These are phyloP conservation scores for Caranx ignobilis DNA, from an alignment of 2,113 vertebrate genomes.

Conservation along the genomic window DNA sequence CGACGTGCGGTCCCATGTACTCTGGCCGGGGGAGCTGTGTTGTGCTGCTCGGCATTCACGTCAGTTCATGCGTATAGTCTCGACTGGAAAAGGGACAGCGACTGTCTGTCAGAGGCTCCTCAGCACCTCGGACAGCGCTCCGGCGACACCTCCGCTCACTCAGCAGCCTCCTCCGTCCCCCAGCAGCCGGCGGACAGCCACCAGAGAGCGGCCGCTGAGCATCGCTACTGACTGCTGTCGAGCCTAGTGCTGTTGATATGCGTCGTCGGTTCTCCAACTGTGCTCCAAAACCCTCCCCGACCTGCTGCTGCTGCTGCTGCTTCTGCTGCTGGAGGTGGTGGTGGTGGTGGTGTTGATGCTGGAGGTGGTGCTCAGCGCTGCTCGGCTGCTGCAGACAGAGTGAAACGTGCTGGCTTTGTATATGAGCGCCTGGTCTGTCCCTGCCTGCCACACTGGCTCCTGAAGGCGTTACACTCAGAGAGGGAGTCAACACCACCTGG, in stretches of 20 bases:
- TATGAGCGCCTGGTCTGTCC: conserved; percentile 45
- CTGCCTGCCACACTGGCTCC: conserved; percentile 39
- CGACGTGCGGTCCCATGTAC: conserved; percentile 78
- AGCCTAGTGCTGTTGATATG: conserved; percentile 14
- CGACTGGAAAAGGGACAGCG: conserved; percentile 27
- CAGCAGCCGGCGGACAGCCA: not conserved
- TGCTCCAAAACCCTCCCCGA: conserved; percentile 42
- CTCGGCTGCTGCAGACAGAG: conserved; percentile 69
- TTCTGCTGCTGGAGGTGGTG: not conserved
- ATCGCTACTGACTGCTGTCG: not conserved
- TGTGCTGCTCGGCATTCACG: conserved; percentile 63
- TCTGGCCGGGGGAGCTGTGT: conserved; percentile 51
- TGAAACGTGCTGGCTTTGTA: conserved; percentile 68
- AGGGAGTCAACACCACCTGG: not conserved
- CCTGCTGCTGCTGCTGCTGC: not conserved
- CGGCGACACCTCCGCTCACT: conserved; percentile 42
- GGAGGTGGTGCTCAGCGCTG: conserved; percentile 38
- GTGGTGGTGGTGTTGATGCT: not conserved
- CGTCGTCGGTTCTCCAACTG: conserved; percentile 37
- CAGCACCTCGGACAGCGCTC: conserved; percentile 70
- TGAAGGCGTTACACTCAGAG: not conserved
- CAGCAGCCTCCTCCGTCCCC: conserved; percentile 19
- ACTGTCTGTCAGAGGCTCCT: conserved; percentile 19
- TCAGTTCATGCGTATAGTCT: conserved; percentile 66
- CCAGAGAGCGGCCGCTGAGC: not conserved